These are phyloP conservation scores for Parauchenoglanis punctatus DNA, from an alignment of 2,797 vertebrate species.

Conservation along the genomic window DNA sequence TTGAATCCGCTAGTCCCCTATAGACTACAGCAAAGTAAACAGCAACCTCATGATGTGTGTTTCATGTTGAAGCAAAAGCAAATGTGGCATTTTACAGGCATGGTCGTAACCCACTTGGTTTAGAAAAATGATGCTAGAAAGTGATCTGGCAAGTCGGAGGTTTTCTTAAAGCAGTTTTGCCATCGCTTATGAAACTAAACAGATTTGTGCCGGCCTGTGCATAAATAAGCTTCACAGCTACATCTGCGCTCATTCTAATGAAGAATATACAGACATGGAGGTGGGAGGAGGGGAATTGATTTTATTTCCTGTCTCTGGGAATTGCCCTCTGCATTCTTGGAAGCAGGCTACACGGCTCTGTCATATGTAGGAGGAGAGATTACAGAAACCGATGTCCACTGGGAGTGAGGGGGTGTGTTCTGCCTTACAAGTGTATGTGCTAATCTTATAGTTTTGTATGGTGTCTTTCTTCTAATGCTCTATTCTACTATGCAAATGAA, in stretches of 20 bases:
- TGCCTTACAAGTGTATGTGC: slow-evolving; percentile 66
- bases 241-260: slow-evolving; percentile 73
- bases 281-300: slow-evolving; percentile 69
- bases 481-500: neutral
- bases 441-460: slow-evolving; percentile 58
- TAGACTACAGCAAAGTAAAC: slow-evolving; percentile 18
- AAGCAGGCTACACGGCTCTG: slow-evolving; percentile 69
- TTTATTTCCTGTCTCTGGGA: slow-evolving; percentile 72
- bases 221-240: slow-evolving; percentile 74
- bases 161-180: slow-evolving; percentile 46
- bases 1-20: neutral
- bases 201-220: slow-evolving; percentile 55
- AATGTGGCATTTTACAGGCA: slow-evolving; percentile 27
- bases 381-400: slow-evolving; percentile 68
- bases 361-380: slow-evolving; percentile 72
- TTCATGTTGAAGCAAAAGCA: slow-evolving; percentile 12
- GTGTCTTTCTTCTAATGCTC: neutral
- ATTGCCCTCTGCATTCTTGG: slow-evolving; percentile 64
- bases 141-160: slow-evolving; percentile 3
- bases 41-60: slow-evolving; percentile 5
- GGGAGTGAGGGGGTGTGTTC: slow-evolving; percentile 65
- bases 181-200: slow-evolving; percentile 56
- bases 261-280: slow-evolving; percentile 63
- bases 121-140: slow-evolving; percentile 34
- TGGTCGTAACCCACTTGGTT: slow-evolving; percentile 5